phyloP scores from a whole-genome alignment of 1,140 invertebrate genomes.

The Zophobas atratus region DNA sequence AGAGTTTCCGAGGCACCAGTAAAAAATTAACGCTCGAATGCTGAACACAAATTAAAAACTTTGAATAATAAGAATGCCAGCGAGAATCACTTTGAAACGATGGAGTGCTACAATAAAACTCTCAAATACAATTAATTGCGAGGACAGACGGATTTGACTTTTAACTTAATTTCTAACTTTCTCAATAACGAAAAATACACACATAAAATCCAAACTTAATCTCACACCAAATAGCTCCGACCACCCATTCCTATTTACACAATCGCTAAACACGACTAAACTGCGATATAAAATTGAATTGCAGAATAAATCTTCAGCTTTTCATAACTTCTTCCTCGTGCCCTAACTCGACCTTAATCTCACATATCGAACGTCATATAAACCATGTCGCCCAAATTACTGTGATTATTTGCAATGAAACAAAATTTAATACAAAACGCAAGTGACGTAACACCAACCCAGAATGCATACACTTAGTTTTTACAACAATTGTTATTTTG shows the following conservation, averaged over 20 bases:
- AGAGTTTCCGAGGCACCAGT: conserved; percentile 57
- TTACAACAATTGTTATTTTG: not conserved
- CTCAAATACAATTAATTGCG: conserved; percentile 47
- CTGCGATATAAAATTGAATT: conserved; percentile 26
- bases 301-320: conserved; percentile 12
- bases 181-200: conserved; percentile 27
- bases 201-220: conserved; percentile 37
- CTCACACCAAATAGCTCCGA: conserved; percentile 18
- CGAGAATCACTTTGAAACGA: conserved; percentile 26
- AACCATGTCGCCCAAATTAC: no score
- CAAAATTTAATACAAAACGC: no score
- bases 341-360: no score
- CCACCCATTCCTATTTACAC: conserved; percentile 26
- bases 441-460: no score
- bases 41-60: conserved; percentile 64
- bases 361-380: no score
- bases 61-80: conserved; percentile 56
- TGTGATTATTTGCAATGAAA: no score
- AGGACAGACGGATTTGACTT: conserved; percentile 15
- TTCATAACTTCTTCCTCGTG: not conserved
- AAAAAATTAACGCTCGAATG: conserved; percentile 61
- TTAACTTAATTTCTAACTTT: conserved; percentile 42
- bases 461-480: no score
- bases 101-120: conserved; percentile 47
- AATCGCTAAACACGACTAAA: conserved; percentile 26